A percentile compares a stretch with the other conserved stretches of the same genome.
phyloP scores from a whole-genome alignment of 2,888 invertebrate species.

The Junonia oenone region DNA sequence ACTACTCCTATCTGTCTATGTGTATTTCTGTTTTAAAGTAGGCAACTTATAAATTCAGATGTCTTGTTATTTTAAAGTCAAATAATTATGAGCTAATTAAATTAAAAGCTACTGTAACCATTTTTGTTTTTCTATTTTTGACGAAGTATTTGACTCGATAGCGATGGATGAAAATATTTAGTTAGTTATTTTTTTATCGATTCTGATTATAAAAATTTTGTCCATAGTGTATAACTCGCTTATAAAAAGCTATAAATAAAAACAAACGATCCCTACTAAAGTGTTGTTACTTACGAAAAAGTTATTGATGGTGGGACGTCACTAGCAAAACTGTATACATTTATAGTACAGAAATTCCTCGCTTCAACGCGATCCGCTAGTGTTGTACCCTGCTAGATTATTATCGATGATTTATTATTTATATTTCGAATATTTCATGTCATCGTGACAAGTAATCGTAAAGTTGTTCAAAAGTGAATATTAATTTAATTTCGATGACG shows the following conservation, averaged over 20 bases:
- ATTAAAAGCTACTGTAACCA: too few species aligned
- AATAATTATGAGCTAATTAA: too few species aligned
- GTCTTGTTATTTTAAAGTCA: too few species aligned
- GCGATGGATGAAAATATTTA: too few species aligned
- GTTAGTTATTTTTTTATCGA: too few species aligned
- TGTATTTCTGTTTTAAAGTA: too few species aligned
- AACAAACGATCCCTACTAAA: constrained; percentile 53
- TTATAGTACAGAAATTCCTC: constrained; percentile 75
- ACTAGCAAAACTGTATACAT: constrained; percentile 76
- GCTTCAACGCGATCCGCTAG: constrained; percentile 60
- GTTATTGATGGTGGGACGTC: constrained; percentile 75
- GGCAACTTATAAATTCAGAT: too few species aligned
- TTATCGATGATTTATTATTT: constrained; percentile 21
- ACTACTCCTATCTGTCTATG: too few species aligned
- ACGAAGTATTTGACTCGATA: too few species aligned
- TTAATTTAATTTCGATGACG: too few species aligned
- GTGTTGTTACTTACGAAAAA: constrained; percentile 53
- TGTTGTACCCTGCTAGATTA: constrained; percentile 36
- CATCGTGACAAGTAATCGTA: not conserved
- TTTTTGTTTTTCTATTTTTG: too few species aligned
- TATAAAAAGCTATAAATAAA: constrained; percentile 48
- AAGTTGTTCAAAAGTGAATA: too few species aligned
- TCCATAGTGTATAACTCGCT: constrained; percentile 23
- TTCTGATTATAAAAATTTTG: not conserved
- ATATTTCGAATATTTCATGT: not conserved